Conservation (phyloP, 2,888 invertebrate genomes). For the Eulithis prunata region DNA sequence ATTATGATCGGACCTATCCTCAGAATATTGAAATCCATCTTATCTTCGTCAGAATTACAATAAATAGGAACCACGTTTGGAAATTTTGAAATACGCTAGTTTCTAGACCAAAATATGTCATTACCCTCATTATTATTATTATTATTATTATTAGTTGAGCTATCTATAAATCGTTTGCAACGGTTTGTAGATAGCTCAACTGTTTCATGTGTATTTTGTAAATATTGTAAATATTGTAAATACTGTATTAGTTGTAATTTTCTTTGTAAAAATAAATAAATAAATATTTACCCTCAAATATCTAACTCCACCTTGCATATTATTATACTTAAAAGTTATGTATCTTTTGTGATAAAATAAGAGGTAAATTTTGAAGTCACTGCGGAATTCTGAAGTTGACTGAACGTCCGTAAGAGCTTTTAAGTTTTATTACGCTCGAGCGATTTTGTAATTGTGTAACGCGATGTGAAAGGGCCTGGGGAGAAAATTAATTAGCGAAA, state of each 20-base stretch:
- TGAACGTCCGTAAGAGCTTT: conserved; percentile 4
- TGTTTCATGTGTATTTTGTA: too few relatives aligned
- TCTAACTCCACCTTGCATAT: background rate
- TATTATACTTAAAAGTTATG: background rate
- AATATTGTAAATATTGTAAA: too few relatives aligned
- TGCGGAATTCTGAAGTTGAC: background rate
- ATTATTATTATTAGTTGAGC: too few relatives aligned
- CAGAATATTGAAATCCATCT: background rate
- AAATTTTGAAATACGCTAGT: background rate
- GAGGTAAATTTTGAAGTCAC: background rate
- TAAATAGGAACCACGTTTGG: background rate
- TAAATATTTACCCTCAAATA: too few relatives aligned
- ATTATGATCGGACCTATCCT: background rate
- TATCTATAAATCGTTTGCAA: too few relatives aligned
- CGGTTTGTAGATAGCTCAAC: too few relatives aligned
- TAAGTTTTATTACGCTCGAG: conserved; percentile 26
- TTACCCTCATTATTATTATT: too few relatives aligned
- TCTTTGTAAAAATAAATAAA: too few relatives aligned
- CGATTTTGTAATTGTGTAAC: conserved; percentile 43
- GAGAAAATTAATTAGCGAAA: conserved; percentile 40
- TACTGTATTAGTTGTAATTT: too few relatives aligned
- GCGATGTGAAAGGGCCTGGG: conserved; percentile 38
- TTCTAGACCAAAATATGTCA: too few relatives aligned
- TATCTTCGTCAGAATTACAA: background rate
- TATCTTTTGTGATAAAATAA: too few relatives aligned